Evolutionary conservation across 1,140 invertebrate species (phyloP), one percentile per base, ranked within the genome.

Genomic region (Drosophila bifasciata): DNA sequence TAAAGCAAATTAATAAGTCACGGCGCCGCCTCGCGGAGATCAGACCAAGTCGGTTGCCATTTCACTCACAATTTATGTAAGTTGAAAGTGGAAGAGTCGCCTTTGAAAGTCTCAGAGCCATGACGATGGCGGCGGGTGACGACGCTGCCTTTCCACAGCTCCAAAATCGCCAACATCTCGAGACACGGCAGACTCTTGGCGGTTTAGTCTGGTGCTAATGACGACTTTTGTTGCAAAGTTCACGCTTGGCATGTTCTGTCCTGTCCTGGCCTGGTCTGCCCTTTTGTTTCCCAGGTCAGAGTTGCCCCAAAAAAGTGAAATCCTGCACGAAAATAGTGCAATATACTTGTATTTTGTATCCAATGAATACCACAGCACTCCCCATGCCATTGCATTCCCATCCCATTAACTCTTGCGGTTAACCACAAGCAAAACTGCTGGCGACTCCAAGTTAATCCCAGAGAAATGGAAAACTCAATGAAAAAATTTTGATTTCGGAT

Each of bases 1-100:
- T 88, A 83, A 88, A 49, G 25, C 78, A 88, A 88, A 86, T 86
- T 86, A 88, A 76, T 86, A 85, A 76, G 80, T 81, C 43, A 49
- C 75, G 36, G 19, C 49, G 36, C 19, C 49, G 51, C 40, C 49
- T 8, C 16, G 40, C 49, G 48, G 23, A 70, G 51, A 79, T 75
- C 64, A 60, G 11, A 13, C 32, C 32, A 13, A 56, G 44, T 49
- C 55, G 50, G 51, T 32, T 48, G 44, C 45, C 83, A 86, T 86
- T 89, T 88, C 62, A 63, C 78, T 48, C 28, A 17, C 8, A 58
- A 61, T 78, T 88, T 88, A 76, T 66, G 61, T 75, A 68, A 76
- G 72, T 68, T 46, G 52, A 67, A 43, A 67, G 60, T 36, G 21
- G 71, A 50, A 52, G 60, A 66, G 58, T 62, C 17, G 21, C 19